Conservation (phyloP, 2,888 invertebrate species). For the Ischnura elegans region DNA sequence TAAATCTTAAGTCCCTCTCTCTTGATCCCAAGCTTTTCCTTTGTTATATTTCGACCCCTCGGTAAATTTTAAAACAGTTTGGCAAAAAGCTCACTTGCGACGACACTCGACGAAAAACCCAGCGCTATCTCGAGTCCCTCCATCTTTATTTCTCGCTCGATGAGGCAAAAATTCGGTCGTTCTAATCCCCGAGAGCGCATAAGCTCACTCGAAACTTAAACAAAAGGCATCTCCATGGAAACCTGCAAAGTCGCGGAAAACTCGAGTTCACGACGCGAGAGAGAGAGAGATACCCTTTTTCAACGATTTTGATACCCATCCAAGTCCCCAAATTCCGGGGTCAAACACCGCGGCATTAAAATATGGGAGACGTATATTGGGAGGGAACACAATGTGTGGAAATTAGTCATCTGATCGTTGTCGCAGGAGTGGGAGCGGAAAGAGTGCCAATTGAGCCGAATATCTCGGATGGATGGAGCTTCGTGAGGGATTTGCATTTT, state of each 20-base stretch:
- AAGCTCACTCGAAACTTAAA: constrained; percentile 31
- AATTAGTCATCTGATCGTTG: not conserved
- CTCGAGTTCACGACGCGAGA: not conserved
- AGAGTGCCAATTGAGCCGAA: not conserved
- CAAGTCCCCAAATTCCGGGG: not conserved
- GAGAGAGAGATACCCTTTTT: too few species aligned
- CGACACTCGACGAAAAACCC: not conserved
- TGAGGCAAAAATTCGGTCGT: not conserved
- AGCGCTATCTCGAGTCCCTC: not conserved
- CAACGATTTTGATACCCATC: not conserved
- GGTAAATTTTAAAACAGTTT: constrained; percentile 9
- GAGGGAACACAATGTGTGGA: not conserved
- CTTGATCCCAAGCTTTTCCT: not conserved
- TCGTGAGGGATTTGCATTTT: not conserved
- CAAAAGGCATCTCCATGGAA: not conserved
- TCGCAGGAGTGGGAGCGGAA: not conserved
- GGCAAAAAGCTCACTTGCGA: not conserved
- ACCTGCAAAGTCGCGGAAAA: not conserved
- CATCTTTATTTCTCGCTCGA: not conserved
- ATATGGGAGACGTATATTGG: not conserved
- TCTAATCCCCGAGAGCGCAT: not conserved
- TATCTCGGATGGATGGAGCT: not conserved
- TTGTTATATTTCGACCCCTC: not conserved
- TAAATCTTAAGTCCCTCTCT: not conserved
- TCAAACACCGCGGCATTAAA: constrained; percentile 8